These are phyloP conservation scores for Crotalus adamanteus DNA, from an alignment of 2,797 vertebrate species.

Conservation along the genomic window DNA sequence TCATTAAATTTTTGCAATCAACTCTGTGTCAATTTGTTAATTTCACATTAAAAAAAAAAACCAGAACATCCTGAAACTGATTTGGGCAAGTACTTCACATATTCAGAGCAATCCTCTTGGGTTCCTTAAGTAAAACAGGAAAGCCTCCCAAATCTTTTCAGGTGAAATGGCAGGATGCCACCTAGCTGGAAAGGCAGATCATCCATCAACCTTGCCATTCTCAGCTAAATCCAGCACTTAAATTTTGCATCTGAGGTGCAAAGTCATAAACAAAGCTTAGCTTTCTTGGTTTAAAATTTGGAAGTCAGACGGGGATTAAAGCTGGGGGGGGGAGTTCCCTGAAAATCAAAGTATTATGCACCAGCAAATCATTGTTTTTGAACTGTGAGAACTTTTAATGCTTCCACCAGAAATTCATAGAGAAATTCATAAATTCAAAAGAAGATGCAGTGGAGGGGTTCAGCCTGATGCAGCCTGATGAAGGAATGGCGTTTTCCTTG, in stretches of 20 bases:
- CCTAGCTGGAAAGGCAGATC: neutral
- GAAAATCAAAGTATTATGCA: neutral
- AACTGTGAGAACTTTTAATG: constrained; percentile 68
- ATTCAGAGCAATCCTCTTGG: neutral
- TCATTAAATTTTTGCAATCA: neutral
- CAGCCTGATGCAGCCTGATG: constrained; percentile 70
- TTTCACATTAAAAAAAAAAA: neutral
- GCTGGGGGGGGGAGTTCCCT: neutral
- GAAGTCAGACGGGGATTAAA: neutral
- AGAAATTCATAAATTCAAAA: constrained; percentile 63
- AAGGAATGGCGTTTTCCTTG: constrained; percentile 76
- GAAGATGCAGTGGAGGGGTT: constrained; percentile 80
- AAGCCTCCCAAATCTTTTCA: neutral
- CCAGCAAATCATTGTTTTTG: neutral
- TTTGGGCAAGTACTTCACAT: neutral
- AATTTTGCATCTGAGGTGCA: neutral
- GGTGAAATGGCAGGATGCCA: neutral
- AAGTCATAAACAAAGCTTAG: neutral
- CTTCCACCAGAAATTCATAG: constrained; percentile 76
- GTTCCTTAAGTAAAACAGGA: neutral
- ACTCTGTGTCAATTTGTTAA: neutral
- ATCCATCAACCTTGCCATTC: neutral
- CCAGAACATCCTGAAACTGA: neutral
- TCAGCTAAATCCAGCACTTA: neutral
- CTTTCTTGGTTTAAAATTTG: neutral